phyloP scores from a whole-genome alignment of 2,888 invertebrate genomes.

The Lamproptera curius region DNA sequence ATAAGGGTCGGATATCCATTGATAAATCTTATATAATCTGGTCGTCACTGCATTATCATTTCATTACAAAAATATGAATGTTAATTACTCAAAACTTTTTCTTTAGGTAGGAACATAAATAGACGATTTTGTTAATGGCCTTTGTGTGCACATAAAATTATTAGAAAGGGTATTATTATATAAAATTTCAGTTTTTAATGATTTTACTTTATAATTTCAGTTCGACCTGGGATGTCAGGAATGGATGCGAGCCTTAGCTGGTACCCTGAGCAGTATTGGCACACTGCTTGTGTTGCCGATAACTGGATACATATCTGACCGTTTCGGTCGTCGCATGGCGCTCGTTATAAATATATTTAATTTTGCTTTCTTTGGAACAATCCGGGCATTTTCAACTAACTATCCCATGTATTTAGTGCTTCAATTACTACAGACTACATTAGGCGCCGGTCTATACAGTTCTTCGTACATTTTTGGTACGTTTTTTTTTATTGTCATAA shows the following conservation, averaged over 20 bases:
- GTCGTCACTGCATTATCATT: no score
- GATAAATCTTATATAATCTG: no score
- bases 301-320: constrained; percentile 80
- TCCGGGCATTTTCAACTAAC: constrained; percentile 43
- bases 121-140: no score
- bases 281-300: constrained; percentile 80
- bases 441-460: constrained; percentile 53
- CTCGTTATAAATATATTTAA: constrained; percentile 46
- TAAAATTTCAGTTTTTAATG: not conserved
- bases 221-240: constrained; percentile 63
- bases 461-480: constrained; percentile 36
- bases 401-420: constrained; percentile 53
- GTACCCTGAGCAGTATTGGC: constrained; percentile 80
- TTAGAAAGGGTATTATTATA: no score
- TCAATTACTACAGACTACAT: constrained; percentile 52
- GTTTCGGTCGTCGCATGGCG: constrained; percentile 54
- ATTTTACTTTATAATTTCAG: constrained; percentile 27
- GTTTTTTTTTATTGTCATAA: no score
- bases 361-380: constrained; percentile 61
- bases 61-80: no score
- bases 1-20: no score
- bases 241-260: constrained; percentile 81
- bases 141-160: no score
- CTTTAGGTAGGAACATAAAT: no score
- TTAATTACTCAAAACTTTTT: no score